Conservation (phyloP, 1,140 invertebrate genomes). For the Diorhabda sublineata region DNA sequence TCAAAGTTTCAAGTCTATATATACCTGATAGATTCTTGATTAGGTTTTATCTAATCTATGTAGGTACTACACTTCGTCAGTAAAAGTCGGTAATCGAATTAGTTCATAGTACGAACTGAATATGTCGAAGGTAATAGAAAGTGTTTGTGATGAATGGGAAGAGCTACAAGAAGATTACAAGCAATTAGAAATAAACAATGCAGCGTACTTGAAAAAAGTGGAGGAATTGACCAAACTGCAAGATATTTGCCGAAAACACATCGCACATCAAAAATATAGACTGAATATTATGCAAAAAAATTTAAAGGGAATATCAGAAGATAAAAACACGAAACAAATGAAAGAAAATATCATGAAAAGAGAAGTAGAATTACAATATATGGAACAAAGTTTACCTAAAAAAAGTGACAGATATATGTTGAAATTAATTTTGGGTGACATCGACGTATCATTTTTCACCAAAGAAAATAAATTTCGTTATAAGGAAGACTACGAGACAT, state of each 20-base stretch:
- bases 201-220: slow-evolving; percentile 75
- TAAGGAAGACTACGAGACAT: slow-evolving; percentile 97
- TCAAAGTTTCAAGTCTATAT: slow-evolving; percentile 14
- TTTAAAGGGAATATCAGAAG: slow-evolving; percentile 50
- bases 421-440: slow-evolving; percentile 74
- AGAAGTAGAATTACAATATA: slow-evolving; percentile 73
- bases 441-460: slow-evolving; percentile 92
- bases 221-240: slow-evolving; percentile 77
- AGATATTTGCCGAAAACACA: slow-evolving; percentile 78
- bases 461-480: slow-evolving; percentile 90
- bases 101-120: background rate
- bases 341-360: slow-evolving; percentile 69
- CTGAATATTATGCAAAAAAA: slow-evolving; percentile 72
- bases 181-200: slow-evolving; percentile 66
- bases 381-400: slow-evolving; percentile 79
- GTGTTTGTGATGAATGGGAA: slow-evolving; percentile 61
- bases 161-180: slow-evolving; percentile 69
- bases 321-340: slow-evolving; percentile 53
- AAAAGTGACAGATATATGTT: slow-evolving; percentile 77
- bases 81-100: background rate
- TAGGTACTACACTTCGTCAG: background rate
- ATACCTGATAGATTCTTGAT: slow-evolving; percentile 1
- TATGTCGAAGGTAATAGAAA: slow-evolving; percentile 13
- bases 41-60: slow-evolving; percentile 7
- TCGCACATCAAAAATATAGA: slow-evolving; percentile 83